A percentile compares a stretch with the other conserved stretches of the same genome.
These are phyloP conservation scores for Myiozetetes cayanensis DNA, from an alignment of 2,113 vertebrate species.

Conservation along the genomic window DNA sequence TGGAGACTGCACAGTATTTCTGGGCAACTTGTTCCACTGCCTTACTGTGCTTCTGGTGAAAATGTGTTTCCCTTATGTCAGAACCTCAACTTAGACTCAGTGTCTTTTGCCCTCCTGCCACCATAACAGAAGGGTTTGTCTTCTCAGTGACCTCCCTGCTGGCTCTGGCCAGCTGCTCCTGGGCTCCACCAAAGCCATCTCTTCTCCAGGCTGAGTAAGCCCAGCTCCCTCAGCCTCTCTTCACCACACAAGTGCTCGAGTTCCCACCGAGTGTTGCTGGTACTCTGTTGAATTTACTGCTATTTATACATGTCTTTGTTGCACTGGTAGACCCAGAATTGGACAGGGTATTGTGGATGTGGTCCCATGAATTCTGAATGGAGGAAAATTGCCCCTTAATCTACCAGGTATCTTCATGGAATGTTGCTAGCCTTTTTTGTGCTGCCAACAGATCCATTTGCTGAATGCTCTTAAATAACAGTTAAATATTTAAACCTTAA, in stretches of 20 bases:
- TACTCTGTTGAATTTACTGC: not conserved
- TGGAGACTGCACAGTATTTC: not conserved
- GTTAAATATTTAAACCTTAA: not conserved
- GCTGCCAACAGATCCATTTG: not conserved
- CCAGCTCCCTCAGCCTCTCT: not conserved
- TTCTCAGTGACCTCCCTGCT: not conserved
- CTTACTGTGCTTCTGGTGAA: not conserved
- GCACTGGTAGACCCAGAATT: not conserved
- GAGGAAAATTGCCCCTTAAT: not conserved
- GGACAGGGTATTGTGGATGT: not conserved
- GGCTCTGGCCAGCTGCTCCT: not conserved
- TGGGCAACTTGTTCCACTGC: not conserved
- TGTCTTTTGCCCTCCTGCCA: not conserved
- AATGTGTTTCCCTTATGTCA: not conserved
- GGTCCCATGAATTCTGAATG: not conserved
- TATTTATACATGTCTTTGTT: not conserved
- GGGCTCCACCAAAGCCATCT: not conserved
- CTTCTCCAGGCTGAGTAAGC: not conserved
- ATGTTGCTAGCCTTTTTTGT: not conserved
- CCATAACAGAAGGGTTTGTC: not conserved
- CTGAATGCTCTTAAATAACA: not conserved
- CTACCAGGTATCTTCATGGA: not conserved
- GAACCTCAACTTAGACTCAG: not conserved
- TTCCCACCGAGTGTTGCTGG: not conserved
- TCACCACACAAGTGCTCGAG: not conserved